Conservation (phyloP, 2,113 vertebrate species). For the Muntiacus reevesi region DNA sequence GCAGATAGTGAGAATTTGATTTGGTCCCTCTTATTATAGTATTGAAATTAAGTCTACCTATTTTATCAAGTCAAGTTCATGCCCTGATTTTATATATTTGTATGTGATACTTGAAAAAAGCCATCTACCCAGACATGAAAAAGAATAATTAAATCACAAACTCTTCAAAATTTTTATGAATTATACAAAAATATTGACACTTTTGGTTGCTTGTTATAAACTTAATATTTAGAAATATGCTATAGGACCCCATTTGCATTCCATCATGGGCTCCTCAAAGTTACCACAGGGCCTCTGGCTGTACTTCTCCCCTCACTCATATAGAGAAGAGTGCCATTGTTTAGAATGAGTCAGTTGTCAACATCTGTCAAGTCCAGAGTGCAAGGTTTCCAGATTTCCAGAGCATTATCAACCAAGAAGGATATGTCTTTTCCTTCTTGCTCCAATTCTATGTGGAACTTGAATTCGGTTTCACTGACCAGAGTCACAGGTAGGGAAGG, state of each 20-base stretch:
- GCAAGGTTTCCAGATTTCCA: neutral
- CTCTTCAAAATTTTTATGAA: neutral
- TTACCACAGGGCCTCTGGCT: accelerated
- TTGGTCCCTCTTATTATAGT: neutral
- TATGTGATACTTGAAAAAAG: neutral
- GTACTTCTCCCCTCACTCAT: neutral
- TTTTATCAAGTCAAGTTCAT: neutral
- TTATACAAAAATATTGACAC: neutral
- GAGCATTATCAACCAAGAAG: neutral
- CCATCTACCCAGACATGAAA: accelerated
- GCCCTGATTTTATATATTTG: neutral
- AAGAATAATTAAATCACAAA: neutral
- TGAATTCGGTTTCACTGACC: neutral
- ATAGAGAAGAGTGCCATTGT: neutral
- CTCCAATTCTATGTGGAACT: neutral
- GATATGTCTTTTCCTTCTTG: neutral
- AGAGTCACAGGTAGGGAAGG: too few species aligned
- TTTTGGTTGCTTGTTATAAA: neutral
- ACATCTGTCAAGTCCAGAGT: too few species aligned
- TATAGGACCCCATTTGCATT: neutral
- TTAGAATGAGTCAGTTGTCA: neutral
- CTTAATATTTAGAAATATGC: neutral
- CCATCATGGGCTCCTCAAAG: neutral
- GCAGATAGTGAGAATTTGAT: neutral
- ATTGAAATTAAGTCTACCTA: neutral